These are phyloP conservation scores for Catharus ustulatus DNA, from an alignment of 2,797 vertebrate genomes.

Conservation along the genomic window DNA sequence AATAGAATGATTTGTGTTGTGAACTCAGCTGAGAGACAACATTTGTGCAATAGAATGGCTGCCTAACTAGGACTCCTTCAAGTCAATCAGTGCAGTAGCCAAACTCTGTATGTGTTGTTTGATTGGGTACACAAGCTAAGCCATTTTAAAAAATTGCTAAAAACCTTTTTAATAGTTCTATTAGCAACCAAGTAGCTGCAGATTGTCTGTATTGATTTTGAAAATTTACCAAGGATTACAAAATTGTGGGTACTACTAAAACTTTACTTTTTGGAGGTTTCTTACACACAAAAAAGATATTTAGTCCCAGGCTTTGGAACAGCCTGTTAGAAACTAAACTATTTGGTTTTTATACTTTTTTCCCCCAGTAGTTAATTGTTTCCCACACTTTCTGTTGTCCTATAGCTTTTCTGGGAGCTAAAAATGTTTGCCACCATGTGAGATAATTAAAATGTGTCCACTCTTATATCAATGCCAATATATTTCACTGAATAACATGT, in stretches of 20 bases:
- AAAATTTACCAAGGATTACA: background rate
- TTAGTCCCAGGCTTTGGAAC: background rate
- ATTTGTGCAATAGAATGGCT: slow-evolving; percentile 35
- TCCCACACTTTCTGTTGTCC: background rate
- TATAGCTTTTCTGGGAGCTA: background rate
- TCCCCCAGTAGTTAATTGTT: background rate
- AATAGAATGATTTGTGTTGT: slow-evolving; percentile 51
- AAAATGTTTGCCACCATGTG: background rate
- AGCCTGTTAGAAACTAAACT: background rate
- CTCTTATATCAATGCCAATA: background rate
- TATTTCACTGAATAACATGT: background rate
- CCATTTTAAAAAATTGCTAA: background rate
- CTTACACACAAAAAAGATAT: background rate
- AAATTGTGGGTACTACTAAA: background rate
- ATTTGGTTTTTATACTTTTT: background rate
- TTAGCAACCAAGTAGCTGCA: background rate
- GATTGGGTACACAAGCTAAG: background rate
- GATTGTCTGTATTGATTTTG: background rate
- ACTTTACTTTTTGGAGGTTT: background rate
- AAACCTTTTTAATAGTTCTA: background rate
- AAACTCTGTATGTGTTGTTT: background rate
- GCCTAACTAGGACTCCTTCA: slow-evolving; percentile 16
- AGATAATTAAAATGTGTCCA: background rate
- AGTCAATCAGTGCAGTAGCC: slow-evolving; percentile 6
- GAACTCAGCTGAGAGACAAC: slow-evolving; percentile 40